Percentiles rank a stretch among this genome's conserved stretches.
phyloP scores from a whole-genome alignment of 2,888 invertebrate genomes.

The Octonoba sinensis region DNA sequence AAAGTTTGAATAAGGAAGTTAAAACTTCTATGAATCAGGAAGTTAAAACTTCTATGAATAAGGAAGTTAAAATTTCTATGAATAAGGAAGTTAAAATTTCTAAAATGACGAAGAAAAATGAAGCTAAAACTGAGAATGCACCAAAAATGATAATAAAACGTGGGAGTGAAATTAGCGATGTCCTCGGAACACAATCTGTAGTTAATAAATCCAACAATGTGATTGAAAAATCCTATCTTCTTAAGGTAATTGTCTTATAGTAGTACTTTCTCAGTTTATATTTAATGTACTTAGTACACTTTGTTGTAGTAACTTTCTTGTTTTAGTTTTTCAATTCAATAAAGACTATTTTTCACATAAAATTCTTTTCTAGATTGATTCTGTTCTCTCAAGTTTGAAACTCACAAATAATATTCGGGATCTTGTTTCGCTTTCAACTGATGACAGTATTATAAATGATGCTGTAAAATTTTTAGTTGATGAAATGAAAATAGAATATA shows the following conservation, averaged over 20 bases:
- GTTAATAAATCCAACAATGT: not conserved
- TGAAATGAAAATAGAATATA: conserved; percentile 20
- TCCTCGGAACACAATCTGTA: not conserved
- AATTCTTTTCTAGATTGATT: conserved; percentile 32
- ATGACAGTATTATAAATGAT: conserved; percentile 41
- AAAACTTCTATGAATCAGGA: too few relatives aligned
- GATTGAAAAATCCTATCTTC: too few relatives aligned
- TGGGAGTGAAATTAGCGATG: conserved; percentile 35
- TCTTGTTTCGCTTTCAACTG: conserved; percentile 28
- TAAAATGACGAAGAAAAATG: too few relatives aligned
- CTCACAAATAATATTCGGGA: conserved; percentile 44
- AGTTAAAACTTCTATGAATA: too few relatives aligned
- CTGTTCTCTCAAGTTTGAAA: conserved; percentile 38
- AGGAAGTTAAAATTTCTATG: too few relatives aligned
- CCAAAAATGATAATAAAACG: conserved; percentile 52
- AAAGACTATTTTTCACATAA: not conserved
- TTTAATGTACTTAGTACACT: not conserved
- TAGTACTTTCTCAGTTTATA: too few relatives aligned
- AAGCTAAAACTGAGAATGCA: too few relatives aligned
- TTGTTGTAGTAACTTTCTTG: conserved; percentile 10
- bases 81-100: too few relatives aligned
- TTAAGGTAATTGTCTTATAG: too few relatives aligned
- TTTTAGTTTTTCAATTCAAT: not conserved
- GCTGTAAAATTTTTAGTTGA: conserved; percentile 30
- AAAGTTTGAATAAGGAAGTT: too few relatives aligned